Percentiles rank a stretch among this genome's conserved stretches.
These are phyloP conservation scores for Euglossa dilemma DNA, from an alignment of 1,140 invertebrate genomes.

Conservation along the genomic window DNA sequence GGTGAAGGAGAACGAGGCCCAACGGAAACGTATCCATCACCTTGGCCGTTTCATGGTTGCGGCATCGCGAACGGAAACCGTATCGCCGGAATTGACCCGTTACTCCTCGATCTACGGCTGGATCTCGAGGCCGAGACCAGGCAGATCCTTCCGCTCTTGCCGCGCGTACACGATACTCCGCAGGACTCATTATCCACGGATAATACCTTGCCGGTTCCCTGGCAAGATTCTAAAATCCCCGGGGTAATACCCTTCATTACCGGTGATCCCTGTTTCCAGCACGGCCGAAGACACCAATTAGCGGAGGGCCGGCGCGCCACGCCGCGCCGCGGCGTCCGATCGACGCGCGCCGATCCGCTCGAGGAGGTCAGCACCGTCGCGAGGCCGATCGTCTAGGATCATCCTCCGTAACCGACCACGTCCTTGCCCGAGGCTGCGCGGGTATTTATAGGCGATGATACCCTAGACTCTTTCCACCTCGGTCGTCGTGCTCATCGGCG, in stretches of 20 bases:
- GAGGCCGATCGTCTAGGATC: conserved; percentile 53
- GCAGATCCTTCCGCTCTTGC: conserved; percentile 39
- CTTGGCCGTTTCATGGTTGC: neutral
- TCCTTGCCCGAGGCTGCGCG: conserved; percentile 69
- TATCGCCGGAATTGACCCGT: conserved; percentile 55
- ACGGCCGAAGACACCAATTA: conserved; percentile 62
- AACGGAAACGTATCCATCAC: neutral
- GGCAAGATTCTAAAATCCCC: conserved; percentile 46
- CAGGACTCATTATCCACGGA: conserved; percentile 60
- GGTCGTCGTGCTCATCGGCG: conserved; percentile 41
- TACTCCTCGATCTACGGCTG: conserved; percentile 44
- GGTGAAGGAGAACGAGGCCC: no score
- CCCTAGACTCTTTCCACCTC: conserved; percentile 58
- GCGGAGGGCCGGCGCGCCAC: conserved; percentile 16
- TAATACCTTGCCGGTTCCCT: conserved; percentile 37
- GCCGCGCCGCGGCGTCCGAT: conserved; percentile 14
- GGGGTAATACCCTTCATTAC: conserved; percentile 58
- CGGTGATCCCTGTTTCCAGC: conserved; percentile 12
- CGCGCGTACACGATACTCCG: conserved; percentile 48
- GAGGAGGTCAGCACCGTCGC: conserved; percentile 44
- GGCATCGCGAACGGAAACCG: neutral
- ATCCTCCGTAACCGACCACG: conserved; percentile 61
- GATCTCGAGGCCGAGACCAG: conserved; percentile 46
- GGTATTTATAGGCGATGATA: conserved; percentile 73
- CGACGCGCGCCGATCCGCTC: conserved; percentile 44